A percentile compares a stretch with the other conserved stretches of the same genome.
phyloP scores from a whole-genome alignment of 2,888 invertebrate genomes.

The Glyphotaelius pellucidus region DNA sequence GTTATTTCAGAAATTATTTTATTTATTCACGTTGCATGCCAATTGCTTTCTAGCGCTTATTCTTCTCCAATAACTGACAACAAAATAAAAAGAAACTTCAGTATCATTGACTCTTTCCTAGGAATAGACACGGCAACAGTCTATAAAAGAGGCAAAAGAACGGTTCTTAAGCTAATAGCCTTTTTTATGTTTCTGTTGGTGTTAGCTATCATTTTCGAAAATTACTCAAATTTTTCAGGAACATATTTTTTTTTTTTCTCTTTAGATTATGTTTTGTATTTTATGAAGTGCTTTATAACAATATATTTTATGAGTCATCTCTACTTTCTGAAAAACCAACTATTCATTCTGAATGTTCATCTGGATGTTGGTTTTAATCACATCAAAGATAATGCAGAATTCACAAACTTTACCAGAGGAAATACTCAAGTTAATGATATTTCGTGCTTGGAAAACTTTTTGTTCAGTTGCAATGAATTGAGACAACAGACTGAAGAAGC shows the following conservation, averaged over 20 bases:
- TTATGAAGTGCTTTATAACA: conserved; percentile 5
- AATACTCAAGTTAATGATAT: not conserved
- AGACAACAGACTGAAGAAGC: not conserved
- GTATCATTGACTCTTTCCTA: not conserved
- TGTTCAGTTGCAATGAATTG: not conserved
- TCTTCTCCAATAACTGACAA: not conserved
- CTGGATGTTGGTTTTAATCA: not conserved
- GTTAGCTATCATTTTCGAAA: not conserved
- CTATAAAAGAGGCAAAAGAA: not conserved
- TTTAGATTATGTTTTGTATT: conserved; percentile 12
- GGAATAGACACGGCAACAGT: not conserved
- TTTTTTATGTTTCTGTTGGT: not conserved
- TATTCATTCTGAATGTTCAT: not conserved
- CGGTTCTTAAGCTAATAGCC: not conserved
- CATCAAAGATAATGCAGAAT: not conserved
- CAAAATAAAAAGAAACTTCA: not conserved
- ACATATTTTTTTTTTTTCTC: not conserved
- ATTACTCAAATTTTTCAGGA: not conserved
- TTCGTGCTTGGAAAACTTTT: not conserved
- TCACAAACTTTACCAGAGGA: not conserved
- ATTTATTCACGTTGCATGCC: not conserved
- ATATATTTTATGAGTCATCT: conserved; percentile 10
- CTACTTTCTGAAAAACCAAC: conserved; percentile 20
- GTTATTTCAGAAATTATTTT: not conserved
- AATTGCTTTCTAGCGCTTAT: not conserved